phyloP scores from a whole-genome alignment of 2,797 vertebrate genomes.

The Trachops cirrhosus region DNA sequence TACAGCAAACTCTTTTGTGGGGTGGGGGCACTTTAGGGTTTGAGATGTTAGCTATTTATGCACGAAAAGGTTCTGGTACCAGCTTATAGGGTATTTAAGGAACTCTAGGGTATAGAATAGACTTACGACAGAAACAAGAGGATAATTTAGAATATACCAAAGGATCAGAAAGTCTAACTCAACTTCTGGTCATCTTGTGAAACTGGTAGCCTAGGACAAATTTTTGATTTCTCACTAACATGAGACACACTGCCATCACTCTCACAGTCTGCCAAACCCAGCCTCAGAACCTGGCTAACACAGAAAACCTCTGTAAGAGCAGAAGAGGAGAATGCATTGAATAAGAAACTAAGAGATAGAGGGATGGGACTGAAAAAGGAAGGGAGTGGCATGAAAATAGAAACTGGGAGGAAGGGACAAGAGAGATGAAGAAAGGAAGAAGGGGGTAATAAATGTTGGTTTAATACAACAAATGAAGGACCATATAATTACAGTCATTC shows the following conservation, averaged over 20 bases:
- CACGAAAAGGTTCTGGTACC: background rate
- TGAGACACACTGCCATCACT: background rate
- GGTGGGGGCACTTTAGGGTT: background rate
- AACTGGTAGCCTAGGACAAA: background rate
- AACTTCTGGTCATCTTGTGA: background rate
- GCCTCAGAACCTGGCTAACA: background rate
- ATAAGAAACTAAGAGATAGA: background rate
- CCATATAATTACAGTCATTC: background rate
- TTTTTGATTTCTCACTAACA: background rate
- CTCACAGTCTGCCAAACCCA: background rate
- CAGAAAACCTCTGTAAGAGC: background rate
- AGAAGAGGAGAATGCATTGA: background rate
- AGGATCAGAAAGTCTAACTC: background rate
- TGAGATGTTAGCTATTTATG: background rate
- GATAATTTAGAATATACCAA: background rate
- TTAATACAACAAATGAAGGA: background rate
- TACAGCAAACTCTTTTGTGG: background rate
- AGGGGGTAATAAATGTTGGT: background rate
- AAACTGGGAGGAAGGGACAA: background rate
- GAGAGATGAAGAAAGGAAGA: background rate
- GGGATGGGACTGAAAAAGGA: background rate
- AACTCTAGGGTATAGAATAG: background rate
- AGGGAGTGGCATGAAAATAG: background rate
- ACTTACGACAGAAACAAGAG: background rate
- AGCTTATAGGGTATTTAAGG: conserved; percentile 14